phyloP scores from a whole-genome alignment of 2,888 invertebrate genomes.

The Papilio demoleus region DNA sequence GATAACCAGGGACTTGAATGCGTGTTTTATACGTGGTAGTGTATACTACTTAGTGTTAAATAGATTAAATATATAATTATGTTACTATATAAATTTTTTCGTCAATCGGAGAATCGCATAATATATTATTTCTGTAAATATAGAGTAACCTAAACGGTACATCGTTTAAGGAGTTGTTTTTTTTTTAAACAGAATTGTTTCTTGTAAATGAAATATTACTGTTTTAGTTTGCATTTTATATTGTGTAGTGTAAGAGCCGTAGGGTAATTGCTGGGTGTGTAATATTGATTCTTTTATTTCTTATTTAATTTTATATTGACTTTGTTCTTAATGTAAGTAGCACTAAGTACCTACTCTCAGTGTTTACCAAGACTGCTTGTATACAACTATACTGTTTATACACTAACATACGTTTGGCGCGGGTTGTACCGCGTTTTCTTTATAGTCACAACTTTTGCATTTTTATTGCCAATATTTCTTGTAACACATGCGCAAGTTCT shows the following conservation, averaged over 20 bases:
- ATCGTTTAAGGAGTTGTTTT: constrained; percentile 65
- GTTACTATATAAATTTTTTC: constrained; percentile 76
- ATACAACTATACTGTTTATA: constrained; percentile 79
- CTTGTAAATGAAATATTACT: constrained; percentile 81
- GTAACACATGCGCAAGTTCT: constrained; percentile 67
- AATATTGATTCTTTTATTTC: constrained; percentile 65
- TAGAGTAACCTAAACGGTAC: constrained; percentile 68
- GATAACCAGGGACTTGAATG: constrained; percentile 79
- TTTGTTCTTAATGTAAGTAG: constrained; percentile 75
- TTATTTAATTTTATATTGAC: constrained; percentile 77
- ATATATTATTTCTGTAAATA: constrained; percentile 82
- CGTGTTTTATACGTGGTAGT: constrained; percentile 83
- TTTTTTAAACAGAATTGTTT: constrained; percentile 78
- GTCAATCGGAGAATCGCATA: constrained; percentile 78
- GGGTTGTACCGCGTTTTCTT: constrained; percentile 62
- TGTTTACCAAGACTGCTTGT: constrained; percentile 83
- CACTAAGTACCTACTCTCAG: constrained; percentile 81
- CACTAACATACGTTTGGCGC: constrained; percentile 68
- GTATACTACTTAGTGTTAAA: constrained; percentile 78
- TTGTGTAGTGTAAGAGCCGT: constrained; percentile 71
- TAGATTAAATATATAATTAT: constrained; percentile 78
- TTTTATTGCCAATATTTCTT: constrained; percentile 79
- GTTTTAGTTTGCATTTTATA: constrained; percentile 84
- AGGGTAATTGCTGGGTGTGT: constrained; percentile 70
- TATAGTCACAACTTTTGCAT: constrained; percentile 81